Evolutionary conservation across 2,797 vertebrate species (phyloP).

Genomic region (Ceryle rudis): DNA sequence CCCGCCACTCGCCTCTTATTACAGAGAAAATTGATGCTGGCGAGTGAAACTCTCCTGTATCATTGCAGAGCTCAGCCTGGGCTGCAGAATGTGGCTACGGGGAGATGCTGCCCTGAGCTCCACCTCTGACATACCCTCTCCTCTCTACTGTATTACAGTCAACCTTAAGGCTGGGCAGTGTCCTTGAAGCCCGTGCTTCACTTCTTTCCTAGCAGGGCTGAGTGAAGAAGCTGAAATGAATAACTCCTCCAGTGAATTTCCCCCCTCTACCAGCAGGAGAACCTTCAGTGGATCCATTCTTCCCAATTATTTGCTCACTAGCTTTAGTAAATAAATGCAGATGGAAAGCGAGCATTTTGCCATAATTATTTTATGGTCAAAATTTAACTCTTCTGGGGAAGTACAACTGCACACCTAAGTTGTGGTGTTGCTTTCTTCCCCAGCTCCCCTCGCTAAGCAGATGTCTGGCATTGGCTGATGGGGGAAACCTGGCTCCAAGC

Average conservation of each 20-base stretch:
- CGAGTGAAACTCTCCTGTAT: background rate
- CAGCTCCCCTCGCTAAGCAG: background rate
- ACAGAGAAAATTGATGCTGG: background rate
- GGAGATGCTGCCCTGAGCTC: background rate
- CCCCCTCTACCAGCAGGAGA: background rate
- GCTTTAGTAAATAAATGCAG: background rate
- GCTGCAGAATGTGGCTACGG: background rate
- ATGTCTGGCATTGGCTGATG: background rate
- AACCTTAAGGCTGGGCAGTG: background rate
- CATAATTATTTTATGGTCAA: background rate
- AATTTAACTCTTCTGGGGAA: background rate
- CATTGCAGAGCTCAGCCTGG: rapidly evolving
- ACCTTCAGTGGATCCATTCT: background rate
- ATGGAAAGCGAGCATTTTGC: background rate
- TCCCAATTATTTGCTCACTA: background rate
- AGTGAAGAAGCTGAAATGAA: background rate
- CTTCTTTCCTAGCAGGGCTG: background rate
- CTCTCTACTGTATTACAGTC: background rate
- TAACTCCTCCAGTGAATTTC: background rate
- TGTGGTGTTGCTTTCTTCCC: background rate
- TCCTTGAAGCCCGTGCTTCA: background rate
- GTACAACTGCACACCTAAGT: background rate
- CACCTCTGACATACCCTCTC: background rate
- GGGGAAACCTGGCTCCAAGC: background rate
- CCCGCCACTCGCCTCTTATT: background rate